phyloP scores from a whole-genome alignment of 1,140 invertebrate genomes.

The Listronotus oregonensis region DNA sequence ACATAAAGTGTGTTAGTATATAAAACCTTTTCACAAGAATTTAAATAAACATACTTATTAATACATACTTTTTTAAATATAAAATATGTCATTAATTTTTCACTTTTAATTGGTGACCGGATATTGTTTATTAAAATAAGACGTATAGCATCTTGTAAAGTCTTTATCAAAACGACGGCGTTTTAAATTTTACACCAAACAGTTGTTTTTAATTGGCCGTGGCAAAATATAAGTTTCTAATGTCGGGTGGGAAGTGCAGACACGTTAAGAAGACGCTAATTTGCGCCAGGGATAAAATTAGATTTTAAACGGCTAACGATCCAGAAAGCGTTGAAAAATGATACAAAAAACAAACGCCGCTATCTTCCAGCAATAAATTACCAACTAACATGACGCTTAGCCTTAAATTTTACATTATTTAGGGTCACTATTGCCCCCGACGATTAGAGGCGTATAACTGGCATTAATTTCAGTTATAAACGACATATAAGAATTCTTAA shows the following conservation, averaged over 20 bases:
- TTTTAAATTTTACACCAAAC: conserved; percentile 48
- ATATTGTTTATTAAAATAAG: conserved; percentile 37
- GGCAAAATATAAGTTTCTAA: conserved; percentile 50
- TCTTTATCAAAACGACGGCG: conserved; percentile 34
- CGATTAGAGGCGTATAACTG: conserved; percentile 42
- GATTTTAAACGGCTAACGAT: conserved; percentile 56
- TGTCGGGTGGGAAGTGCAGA: conserved; percentile 50
- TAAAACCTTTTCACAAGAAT: neutral
- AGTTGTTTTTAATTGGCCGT: conserved; percentile 57
- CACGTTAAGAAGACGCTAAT: conserved; percentile 51
- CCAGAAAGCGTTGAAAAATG: conserved; percentile 51
- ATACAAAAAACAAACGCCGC: conserved; percentile 20
- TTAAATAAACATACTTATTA: too few species aligned
- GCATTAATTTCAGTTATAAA: conserved; percentile 46
- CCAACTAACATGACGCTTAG: conserved; percentile 20
- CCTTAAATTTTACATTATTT: conserved; percentile 27
- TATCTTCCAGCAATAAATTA: conserved; percentile 8
- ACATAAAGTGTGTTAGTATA: too few species aligned
- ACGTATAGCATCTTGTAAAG: conserved; percentile 31
- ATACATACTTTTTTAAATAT: too few species aligned
- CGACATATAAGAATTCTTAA: conserved; percentile 38
- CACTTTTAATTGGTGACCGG: conserved; percentile 36
- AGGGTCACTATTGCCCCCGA: conserved; percentile 33
- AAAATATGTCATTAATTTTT: conserved; percentile 8
- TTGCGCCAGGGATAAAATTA: conserved; percentile 53